Conservation (phyloP, 1,140 invertebrate genomes). For the Brachionus sp. region DNA sequence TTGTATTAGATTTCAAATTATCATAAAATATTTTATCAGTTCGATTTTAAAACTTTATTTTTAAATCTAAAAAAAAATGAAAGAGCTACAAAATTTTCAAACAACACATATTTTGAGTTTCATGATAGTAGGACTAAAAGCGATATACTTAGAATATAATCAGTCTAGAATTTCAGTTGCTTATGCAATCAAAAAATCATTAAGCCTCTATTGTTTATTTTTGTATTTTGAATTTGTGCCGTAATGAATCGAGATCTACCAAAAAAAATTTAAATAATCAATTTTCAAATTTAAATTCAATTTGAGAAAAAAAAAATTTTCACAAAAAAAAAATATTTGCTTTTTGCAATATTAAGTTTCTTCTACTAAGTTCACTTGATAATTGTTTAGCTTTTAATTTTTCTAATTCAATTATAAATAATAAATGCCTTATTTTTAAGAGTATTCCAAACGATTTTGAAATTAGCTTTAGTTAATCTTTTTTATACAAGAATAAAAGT, state of each 20-base stretch:
- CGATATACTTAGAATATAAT: neutral
- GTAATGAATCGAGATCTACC: neutral
- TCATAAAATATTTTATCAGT: constrained; percentile 40
- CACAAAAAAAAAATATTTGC: no score
- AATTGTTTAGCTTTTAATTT: no score
- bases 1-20: constrained; percentile 39
- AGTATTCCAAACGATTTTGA: no score
- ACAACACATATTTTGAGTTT: constrained; percentile 4
- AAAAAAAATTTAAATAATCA: no score
- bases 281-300: no score
- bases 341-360: no score
- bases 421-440: no score
- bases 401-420: no score
- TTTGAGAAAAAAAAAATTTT: no score
- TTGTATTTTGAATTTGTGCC: neutral
- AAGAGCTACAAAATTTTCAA: neutral
- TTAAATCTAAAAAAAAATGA: neutral
- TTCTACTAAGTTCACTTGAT: no score
- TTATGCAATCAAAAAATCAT: constrained; percentile 10
- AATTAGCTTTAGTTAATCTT: no score
- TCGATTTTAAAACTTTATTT: constrained; percentile 14
- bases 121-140: neutral
- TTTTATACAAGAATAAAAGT: no score
- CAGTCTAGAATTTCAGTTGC: neutral
- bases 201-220: neutral